Evolutionary conservation across 2,888 invertebrate genomes (phyloP), one percentile per base, ranked within the genome.

Genomic region (Caenorhabditis parvicauda): DNA sequence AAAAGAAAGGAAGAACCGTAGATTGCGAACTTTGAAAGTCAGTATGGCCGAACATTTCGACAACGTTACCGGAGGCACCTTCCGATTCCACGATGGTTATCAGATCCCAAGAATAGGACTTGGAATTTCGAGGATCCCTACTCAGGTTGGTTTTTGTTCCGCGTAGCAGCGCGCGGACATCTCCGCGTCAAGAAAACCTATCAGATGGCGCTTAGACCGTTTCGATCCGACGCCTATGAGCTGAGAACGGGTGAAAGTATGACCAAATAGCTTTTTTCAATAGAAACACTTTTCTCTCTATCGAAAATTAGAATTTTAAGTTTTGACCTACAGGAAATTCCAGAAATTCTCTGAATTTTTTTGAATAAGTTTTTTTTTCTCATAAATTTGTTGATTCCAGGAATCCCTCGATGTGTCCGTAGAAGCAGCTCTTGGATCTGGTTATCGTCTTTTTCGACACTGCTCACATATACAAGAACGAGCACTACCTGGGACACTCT

Each of bases 391-490:
- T n/a, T n/a, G n/a, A n/a, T n/a, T n/a, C n/a, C n/a, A n/a, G 58
- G 58, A 69, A 21, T 52, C 47, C 19, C 41, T 69, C 3, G 64
- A 69, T 24, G 29, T 47, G 0, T 49, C 70, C 0, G 54, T 70
- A n/a, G 55, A 59, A 19, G 66, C 72, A 3, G 72, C 72, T 7
- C 42, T 72, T 25, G 52, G 59, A 17, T 54, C 64, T 55, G 90
- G 90, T 6, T 90, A 89, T 79, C 85, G 89, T 59, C 84, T 87
- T 82, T 59, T 81, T n/a, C 89, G 90, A 90, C 82, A 90, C 89
- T 29, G 90, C 90, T 6, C 85, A 87, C 35, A 88, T 88, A 0
- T 90, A 90, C 81, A 84, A 85, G 37, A 90, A 90, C 82, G 90
- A 91, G 82, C 79, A 81, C 48, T 85, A 52, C 43, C 86, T 91